These are phyloP conservation scores for Motacilla alba DNA, from an alignment of 2,113 vertebrate genomes.

Conservation along the genomic window DNA sequence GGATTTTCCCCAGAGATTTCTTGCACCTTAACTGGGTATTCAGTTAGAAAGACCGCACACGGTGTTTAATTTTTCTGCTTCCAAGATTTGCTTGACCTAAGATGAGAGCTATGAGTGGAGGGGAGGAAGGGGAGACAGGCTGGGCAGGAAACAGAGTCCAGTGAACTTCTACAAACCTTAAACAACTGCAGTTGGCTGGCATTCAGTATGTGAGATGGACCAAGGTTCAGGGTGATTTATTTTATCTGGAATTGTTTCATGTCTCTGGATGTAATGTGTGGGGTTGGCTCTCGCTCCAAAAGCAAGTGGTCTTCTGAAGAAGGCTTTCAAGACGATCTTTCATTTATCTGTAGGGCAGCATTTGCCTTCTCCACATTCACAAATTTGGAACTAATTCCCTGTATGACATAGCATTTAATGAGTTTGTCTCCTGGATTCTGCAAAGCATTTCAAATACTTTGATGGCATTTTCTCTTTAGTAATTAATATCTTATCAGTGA, in stretches of 20 bases:
- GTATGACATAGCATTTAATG: slow-evolving; percentile 40
- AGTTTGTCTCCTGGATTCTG: slow-evolving; percentile 59
- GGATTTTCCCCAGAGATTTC: neutral
- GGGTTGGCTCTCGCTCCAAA: neutral
- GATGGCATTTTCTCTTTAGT: slow-evolving; percentile 54
- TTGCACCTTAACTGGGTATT: neutral
- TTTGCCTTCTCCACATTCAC: slow-evolving; percentile 18
- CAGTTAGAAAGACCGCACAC: slow-evolving; percentile 8
- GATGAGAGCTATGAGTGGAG: neutral
- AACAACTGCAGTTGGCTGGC: slow-evolving; percentile 41
- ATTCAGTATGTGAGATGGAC: slow-evolving; percentile 9
- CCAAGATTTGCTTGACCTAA: slow-evolving; percentile 10
- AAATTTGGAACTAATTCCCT: slow-evolving; percentile 50
- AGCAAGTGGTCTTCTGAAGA: neutral
- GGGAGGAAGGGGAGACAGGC: slow-evolving; percentile 30
- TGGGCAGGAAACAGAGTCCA: slow-evolving; percentile 50
- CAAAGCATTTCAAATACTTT: slow-evolving; percentile 60
- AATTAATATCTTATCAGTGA: slow-evolving; percentile 67
- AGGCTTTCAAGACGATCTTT: neutral
- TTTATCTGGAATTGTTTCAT: slow-evolving; percentile 40
- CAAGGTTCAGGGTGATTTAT: slow-evolving; percentile 47
- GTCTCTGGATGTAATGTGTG: slow-evolving; percentile 10
- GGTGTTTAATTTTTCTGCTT: slow-evolving; percentile 42
- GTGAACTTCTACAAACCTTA: slow-evolving; percentile 53
- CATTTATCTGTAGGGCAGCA: slow-evolving; percentile 19